Evolutionary conservation across 2,888 invertebrate species (phyloP).

Genomic region (Nineta flava): DNA sequence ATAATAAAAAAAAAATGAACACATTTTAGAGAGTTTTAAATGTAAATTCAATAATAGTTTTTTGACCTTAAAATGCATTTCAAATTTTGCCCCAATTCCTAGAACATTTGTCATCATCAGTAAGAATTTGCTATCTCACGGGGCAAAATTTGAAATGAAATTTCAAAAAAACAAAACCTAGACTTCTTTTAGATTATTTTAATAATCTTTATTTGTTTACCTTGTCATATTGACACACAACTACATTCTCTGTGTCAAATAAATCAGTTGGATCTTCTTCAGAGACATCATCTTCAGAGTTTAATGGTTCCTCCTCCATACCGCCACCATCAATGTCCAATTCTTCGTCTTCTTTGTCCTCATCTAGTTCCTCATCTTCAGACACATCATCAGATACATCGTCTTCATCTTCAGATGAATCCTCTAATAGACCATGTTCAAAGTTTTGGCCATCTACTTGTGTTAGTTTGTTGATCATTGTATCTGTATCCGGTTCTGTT

Average conservation of each 20-base stretch:
- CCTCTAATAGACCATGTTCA: conserved; percentile 38
- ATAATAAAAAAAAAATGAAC: conserved; percentile 18
- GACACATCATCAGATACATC: conserved; percentile 49
- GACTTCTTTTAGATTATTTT: no score
- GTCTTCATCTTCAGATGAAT: conserved; percentile 56
- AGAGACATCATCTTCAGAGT: conserved; percentile 94
- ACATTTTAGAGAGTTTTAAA: no score
- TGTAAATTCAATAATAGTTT: no score
- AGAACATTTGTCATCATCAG: not conserved
- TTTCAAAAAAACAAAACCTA: no score
- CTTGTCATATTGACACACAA: conserved; percentile 99
- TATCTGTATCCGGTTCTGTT: no score
- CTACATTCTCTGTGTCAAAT: conserved; percentile 98
- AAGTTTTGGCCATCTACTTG: not conserved
- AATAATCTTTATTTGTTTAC: no score
- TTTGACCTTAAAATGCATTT: not conserved
- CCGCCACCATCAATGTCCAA: conserved; percentile 30
- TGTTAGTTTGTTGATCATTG: no score
- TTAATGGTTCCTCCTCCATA: conserved; percentile 67
- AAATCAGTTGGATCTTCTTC: conserved; percentile 89
- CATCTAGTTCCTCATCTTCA: conserved; percentile 45
- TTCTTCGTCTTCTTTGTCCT: conserved; percentile 44
- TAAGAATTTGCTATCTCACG: no score
- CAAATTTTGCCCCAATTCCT: not conserved
- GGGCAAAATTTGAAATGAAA: no score